These are phyloP conservation scores for Epistrophe eligans DNA, from an alignment of 2,888 invertebrate genomes.

Conservation along the genomic window DNA sequence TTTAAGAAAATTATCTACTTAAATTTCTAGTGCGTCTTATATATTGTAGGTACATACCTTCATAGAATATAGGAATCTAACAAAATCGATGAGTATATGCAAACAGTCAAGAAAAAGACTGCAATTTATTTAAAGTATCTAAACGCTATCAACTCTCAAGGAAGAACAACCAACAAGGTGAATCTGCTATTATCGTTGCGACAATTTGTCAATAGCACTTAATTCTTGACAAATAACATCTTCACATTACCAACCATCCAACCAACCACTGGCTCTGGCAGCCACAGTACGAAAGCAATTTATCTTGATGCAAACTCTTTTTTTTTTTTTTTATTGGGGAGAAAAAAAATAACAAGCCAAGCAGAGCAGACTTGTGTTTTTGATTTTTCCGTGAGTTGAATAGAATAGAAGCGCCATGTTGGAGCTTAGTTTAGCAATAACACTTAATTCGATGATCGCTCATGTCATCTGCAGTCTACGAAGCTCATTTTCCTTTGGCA, in stretches of 20 bases:
- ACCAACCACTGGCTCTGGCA: neutral
- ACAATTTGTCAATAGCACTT: constrained; percentile 10
- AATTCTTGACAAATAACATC: constrained; percentile 5
- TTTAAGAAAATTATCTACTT: too few species aligned
- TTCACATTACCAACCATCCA: neutral
- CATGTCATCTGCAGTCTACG: neutral
- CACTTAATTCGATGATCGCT: neutral
- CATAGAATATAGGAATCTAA: too few species aligned
- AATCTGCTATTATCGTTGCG: neutral
- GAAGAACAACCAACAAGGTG: neutral
- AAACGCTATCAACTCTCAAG: neutral
- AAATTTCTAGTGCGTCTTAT: too few species aligned
- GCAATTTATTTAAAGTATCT: neutral
- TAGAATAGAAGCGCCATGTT: neutral
- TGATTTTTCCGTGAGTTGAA: neutral
- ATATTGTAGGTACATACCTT: too few species aligned
- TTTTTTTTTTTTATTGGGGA: neutral
- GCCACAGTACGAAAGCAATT: neutral
- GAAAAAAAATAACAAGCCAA: neutral
- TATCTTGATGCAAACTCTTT: neutral
- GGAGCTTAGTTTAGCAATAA: neutral
- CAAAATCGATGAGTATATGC: too few species aligned
- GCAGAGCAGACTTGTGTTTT: neutral
- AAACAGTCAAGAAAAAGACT: neutral
- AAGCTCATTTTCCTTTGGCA: neutral